Percentiles rank a stretch among this genome's conserved stretches.
Evolutionary conservation across 2,113 vertebrate genomes (phyloP).

Genomic region (Lophochroa leadbeateri): DNA sequence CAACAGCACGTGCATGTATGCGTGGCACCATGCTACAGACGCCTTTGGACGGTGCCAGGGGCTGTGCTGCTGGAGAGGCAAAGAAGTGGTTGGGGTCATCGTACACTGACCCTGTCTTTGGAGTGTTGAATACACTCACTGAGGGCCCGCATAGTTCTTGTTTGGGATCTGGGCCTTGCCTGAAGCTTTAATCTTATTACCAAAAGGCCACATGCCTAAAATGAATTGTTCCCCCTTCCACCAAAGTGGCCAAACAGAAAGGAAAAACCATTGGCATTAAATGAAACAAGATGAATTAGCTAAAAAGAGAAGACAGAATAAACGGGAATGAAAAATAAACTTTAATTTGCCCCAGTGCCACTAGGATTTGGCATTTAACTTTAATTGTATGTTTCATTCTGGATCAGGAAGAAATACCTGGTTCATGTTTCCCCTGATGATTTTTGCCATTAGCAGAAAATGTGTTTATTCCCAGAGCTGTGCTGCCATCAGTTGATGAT

Average conservation of each 20-base stretch:
- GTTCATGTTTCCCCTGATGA: neutral
- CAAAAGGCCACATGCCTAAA: neutral
- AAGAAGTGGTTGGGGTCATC: neutral
- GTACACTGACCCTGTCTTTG: accelerated
- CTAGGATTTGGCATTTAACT: slow-evolving; percentile 1
- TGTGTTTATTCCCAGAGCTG: slow-evolving; percentile 60
- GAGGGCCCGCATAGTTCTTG: neutral
- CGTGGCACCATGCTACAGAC: accelerated
- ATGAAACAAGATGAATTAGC: neutral
- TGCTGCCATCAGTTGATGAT: slow-evolving; percentile 67
- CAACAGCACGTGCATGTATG: accelerated
- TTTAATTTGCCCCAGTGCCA: neutral
- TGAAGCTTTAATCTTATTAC: neutral
- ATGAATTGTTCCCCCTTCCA: neutral
- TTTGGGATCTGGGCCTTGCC: neutral
- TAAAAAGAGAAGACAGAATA: neutral
- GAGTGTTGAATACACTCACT: accelerated
- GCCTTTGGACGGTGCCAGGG: neutral
- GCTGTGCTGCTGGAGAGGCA: neutral
- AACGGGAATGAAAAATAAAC: neutral
- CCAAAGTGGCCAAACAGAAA: neutral
- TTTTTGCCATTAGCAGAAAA: slow-evolving; percentile 15
- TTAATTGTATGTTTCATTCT: neutral
- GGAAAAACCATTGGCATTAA: neutral
- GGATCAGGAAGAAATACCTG: slow-evolving; percentile 2